Evolutionary conservation across 2,797 vertebrate species (phyloP).

Genomic region (Apogon talboti): DNA sequence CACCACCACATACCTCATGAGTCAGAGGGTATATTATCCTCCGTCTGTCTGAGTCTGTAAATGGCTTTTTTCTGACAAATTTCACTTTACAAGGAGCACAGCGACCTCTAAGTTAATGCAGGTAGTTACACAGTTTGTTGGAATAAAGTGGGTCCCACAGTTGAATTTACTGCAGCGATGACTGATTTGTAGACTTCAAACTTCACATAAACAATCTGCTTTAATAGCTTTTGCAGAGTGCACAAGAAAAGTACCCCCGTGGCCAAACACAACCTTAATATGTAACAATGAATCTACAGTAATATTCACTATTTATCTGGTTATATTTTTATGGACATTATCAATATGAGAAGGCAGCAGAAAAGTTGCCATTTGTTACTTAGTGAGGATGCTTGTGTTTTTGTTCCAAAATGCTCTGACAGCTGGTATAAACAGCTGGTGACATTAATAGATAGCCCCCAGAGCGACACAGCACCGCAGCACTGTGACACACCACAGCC

Average conservation of each 20-base stretch:
- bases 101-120: background rate
- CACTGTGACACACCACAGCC: constrained; percentile 41
- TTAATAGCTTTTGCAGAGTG: constrained; percentile 17
- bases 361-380: background rate
- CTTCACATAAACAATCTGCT: constrained; percentile 28
- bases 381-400: constrained; percentile 6
- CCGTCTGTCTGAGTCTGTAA: too few species aligned
- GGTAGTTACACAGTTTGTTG: background rate
- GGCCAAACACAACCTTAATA: constrained; percentile 2
- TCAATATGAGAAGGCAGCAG: background rate
- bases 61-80: too few species aligned
- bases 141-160: constrained; percentile 10
- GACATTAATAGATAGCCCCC: constrained; percentile 29
- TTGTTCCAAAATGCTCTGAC: constrained; percentile 25
- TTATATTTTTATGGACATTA: constrained; percentile 18
- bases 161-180: constrained; percentile 24
- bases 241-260: background rate
- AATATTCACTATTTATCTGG: too few species aligned
- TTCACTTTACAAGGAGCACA: background rate
- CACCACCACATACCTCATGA: too few species aligned
- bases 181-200: constrained; percentile 39
- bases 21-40: too few species aligned
- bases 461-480: constrained; percentile 42
- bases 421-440: constrained; percentile 53
- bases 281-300: constrained; percentile 1